Base-by-base conservation (phyloP, 2,888 invertebrate genomes). In the Heliconius sara region DNA sequence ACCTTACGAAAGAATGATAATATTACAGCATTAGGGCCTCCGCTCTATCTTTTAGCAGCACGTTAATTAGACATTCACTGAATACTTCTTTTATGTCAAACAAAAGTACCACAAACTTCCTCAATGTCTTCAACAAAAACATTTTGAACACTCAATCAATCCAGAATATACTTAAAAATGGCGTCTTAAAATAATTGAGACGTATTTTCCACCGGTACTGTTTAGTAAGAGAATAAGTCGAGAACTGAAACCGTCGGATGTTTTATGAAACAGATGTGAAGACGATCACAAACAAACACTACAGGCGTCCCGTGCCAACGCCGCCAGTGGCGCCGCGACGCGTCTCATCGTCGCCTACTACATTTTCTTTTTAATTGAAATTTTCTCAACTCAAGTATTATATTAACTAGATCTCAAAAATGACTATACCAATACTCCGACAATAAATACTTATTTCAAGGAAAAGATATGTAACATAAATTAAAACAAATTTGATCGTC, bases 41-140 rank as follows among this genome's bases (percentile, higher is more conserved):
- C 88, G 89, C 88, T 92, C 91, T 91, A 87, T 93, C 92, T 89
- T 91, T 94, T 86, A 92, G 86, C 77, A 94, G 85, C 83, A 95
- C 95, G 83, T 95, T 94, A 81, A 95, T 93, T 30, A 94, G 88
- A 80, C 91, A 93, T 91, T 95, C 95, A 93, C 95, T 95, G 86
- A 94, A 95, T 88, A 91, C 95, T 89, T 95, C 95, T 84, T 94
- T 95, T 76, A 94, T 93, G 86, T 94, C 94, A 83, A 94, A 95
- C 81, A 93, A 87, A 77, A 93, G 86, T 84, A 92, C 92, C 80
- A 95, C 94, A 81, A 93, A 91, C 89, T 92, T 94, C 82, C 90
- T 89, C 87, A 91, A 86, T 91, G 90, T 93, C 84, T 90, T 92
- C 86, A 86, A 88, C 82, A 88, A 89, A 84, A 84, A 87, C 90